Conservation (phyloP, 2,888 invertebrate species). For the Pherbina coryleti region DNA sequence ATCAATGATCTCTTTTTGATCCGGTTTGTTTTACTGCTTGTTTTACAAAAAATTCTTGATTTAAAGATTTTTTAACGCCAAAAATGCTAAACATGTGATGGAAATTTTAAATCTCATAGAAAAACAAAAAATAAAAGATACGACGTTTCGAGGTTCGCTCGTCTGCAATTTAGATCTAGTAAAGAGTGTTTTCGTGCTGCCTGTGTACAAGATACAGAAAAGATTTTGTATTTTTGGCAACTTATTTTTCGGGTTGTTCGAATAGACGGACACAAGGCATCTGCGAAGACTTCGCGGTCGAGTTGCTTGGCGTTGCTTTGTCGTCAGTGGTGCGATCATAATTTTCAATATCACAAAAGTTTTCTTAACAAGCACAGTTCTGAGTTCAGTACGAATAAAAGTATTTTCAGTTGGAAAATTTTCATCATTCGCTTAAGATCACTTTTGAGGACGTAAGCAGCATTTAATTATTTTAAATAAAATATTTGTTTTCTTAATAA, state of each 20-base stretch:
- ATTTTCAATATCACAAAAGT: conserved; percentile 17
- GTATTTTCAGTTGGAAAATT: conserved; percentile 67
- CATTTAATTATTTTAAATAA: conserved; percentile 5
- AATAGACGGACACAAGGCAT: background rate
- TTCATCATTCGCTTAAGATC: conserved; percentile 61
- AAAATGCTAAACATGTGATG: background rate
- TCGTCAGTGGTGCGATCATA: conserved; percentile 11
- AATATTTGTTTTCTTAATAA: conserved; percentile 1
- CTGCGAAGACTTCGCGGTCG: background rate
- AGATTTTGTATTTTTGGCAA: background rate
- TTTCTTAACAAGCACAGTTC: conserved; percentile 46
- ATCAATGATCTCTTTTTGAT: too few relatives aligned
- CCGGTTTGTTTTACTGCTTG: too few relatives aligned
- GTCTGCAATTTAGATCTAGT: background rate
- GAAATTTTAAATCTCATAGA: background rate
- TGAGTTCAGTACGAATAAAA: conserved; percentile 63
- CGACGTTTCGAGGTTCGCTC: too few relatives aligned
- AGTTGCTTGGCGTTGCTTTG: background rate
- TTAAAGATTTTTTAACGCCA: too few relatives aligned
- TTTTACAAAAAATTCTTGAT: too few relatives aligned
- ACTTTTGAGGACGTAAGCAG: conserved; percentile 52
- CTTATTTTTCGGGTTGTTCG: background rate
- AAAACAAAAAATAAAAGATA: background rate
- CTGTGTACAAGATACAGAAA: background rate
- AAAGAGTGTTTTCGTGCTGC: background rate